Evolutionary conservation across 1,140 invertebrate genomes (phyloP), one percentile per base, ranked within the genome.

Genomic region (Melitaea cinxia): DNA sequence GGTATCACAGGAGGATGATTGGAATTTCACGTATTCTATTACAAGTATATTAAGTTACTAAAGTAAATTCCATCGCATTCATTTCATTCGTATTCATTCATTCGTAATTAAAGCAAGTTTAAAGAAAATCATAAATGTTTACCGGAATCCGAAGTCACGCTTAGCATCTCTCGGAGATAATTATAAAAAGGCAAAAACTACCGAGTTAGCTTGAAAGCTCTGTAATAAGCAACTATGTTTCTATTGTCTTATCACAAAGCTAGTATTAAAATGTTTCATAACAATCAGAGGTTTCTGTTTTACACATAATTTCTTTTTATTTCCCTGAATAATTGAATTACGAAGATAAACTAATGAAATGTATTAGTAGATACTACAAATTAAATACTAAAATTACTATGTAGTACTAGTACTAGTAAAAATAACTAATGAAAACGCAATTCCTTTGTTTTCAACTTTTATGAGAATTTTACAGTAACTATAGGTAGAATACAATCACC

Each of bases 101-200:
- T n/a, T n/a, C n/a, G n/a, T n/a, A n/a, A n/a, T n/a, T n/a, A 42
- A 42, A 42, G 37, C 37, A 42, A 17, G 19, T 47, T 47, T 47
- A 12, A 9, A 47, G 17, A 23, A 21, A 47, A 47, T 23, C 21
- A 23, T 47, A 7, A 21, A 47, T 47, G 21, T 47, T 47, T 47
- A 47, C 19, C 19, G 12, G 42, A 21, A 47, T 23, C 12, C 12
- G 21, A 10, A 47, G 42, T 23, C 19, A 2, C 5, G 37, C 42
- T 21, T 1, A 23, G 42, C 42, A 47, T 23, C 42, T 7, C 19
- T 47, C 21, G 19, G 42, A 47, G 42, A 47, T 47, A 47, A 47
- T 47, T 21, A 47, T 23, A 47, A 47, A 47, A 47, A 23, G 42
- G 2, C 21, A 21, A 47, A 47, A 47, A 21, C 37, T 42, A 42